Evolutionary conservation across 1,140 invertebrate species (phyloP).

Genomic region (Aphaenogaster rudis): DNA sequence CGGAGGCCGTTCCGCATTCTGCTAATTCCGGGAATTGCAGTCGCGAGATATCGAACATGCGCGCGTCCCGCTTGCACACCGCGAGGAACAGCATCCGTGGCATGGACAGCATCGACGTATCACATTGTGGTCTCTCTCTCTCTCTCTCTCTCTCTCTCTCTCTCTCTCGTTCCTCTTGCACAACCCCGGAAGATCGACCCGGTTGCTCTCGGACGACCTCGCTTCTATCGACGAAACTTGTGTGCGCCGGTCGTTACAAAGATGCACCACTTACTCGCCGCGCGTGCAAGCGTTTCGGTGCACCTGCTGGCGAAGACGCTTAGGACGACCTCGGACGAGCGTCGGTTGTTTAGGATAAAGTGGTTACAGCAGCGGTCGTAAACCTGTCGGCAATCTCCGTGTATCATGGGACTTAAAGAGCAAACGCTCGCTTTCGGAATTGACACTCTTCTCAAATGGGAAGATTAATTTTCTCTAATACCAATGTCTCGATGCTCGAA

Average conservation of each 20-base stretch:
- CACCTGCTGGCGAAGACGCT: constrained; percentile 45
- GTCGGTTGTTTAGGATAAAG: constrained; percentile 40
- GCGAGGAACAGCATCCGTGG: constrained; percentile 71
- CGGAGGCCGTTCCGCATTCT: constrained; percentile 71
- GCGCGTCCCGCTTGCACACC: constrained; percentile 66
- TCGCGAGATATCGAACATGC: constrained; percentile 73
- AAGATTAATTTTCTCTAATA: not conserved
- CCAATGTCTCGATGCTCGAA: not conserved
- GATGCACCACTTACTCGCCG: constrained; percentile 60
- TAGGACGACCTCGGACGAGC: constrained; percentile 18
- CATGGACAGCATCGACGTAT: constrained; percentile 62
- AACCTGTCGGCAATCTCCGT: constrained; percentile 42
- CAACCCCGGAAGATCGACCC: constrained; percentile 27
- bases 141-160: not conserved
- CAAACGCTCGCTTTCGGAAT: not conserved
- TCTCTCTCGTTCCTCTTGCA: not conserved
- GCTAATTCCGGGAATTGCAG: constrained; percentile 76
- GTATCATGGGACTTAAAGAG: constrained; percentile 27
- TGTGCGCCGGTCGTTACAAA: constrained; percentile 52
- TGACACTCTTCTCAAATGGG: not conserved
- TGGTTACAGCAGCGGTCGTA: constrained; percentile 21
- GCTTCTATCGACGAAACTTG: constrained; percentile 54
- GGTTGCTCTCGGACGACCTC: constrained; percentile 30
- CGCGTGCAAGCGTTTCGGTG: constrained; percentile 56
- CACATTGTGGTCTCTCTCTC: constrained; percentile 49